Evolutionary conservation across 2,888 invertebrate genomes (phyloP), one percentile per base, ranked within the genome.

Genomic region (Hololepta plana): DNA sequence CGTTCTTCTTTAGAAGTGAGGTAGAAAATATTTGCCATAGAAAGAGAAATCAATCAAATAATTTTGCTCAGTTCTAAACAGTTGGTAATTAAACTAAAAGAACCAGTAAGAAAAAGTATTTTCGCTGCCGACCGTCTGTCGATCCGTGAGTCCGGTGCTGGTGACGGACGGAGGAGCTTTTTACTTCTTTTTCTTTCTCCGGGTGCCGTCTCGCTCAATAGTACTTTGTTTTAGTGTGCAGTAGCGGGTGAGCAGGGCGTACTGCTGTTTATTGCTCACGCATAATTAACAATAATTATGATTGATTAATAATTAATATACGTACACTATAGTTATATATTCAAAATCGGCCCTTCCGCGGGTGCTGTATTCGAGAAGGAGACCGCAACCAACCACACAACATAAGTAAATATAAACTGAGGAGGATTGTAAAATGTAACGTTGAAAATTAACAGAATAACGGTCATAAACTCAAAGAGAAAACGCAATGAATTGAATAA

Each of bases 301-400:
- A n/a, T n/a, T n/a, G n/a, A n/a, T n/a, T n/a, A n/a, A n/a, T n/a
- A 47, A 34, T 22, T 20, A 12, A 10, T 27, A 47, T 34, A 44
- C 43, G 41, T 44, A 44, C 42, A 46, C 44, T 41, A 40, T 32
- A n/a, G n/a, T n/a, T n/a, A n/a, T n/a, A n/a, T n/a, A n/a, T n/a
- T n/a, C n/a, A n/a, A n/a, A n/a, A n/a, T 65, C 68, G 68, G 65
- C 46, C 73, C 74, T 74, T 73, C 74, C 69, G 73, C 74, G 69
- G 71, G 64, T 73, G 74, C 73, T 73, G 74, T 74, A 74, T 65
- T 61, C 65, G 73, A 75, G 74, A 74, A 74, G 74, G 74, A 72
- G 71, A 71, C 73, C 62, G 67, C 61, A 60, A 49, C 49, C 51
- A 52, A 53, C 51, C 51, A 53, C 51, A 49, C 49, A 45, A 49